Conservation (phyloP, 2,888 invertebrate genomes). For the Bembecia ichneumoniformis region DNA sequence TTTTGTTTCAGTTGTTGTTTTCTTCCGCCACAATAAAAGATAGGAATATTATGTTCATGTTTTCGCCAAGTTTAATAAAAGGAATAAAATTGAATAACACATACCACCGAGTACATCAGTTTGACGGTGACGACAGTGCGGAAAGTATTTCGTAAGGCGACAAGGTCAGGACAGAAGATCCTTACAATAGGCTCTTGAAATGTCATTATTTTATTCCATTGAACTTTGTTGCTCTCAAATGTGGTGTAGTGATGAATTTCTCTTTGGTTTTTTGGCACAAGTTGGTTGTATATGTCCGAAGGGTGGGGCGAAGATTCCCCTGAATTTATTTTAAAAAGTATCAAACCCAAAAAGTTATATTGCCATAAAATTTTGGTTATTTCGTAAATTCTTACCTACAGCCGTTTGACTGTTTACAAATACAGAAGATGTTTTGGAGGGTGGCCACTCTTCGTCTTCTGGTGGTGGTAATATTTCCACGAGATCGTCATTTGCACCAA, state of each 20-base stretch:
- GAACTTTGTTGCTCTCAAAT: conserved; percentile 62
- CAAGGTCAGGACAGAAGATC: conserved; percentile 64
- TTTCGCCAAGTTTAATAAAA: too few relatives aligned
- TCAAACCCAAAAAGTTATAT: neutral
- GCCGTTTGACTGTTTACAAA: conserved; percentile 21
- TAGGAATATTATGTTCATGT: too few relatives aligned
- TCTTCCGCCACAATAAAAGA: too few relatives aligned
- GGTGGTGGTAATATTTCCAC: conserved; percentile 39
- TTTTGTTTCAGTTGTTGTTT: too few relatives aligned
- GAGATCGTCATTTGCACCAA: conserved; percentile 39
- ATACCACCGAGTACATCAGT: conserved; percentile 67
- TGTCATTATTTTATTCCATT: conserved; percentile 68
- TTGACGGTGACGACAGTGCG: conserved; percentile 58
- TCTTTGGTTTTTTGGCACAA: conserved; percentile 33
- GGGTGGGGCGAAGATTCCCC: conserved; percentile 22
- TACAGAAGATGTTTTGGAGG: conserved; percentile 12
- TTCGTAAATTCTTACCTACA: conserved; percentile 15
- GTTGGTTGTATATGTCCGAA: conserved; percentile 36
- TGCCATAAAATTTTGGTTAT: neutral
- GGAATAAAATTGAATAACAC: too few relatives aligned
- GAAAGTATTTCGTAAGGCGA: conserved; percentile 69
- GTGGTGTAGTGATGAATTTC: conserved; percentile 45
- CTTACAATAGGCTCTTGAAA: conserved; percentile 64
- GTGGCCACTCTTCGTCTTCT: conserved; percentile 37
- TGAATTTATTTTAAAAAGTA: neutral